Evolutionary conservation across 64 coral and sea anemone species (phyloP).

Genomic region (Pocillopora verrucosa): DNA sequence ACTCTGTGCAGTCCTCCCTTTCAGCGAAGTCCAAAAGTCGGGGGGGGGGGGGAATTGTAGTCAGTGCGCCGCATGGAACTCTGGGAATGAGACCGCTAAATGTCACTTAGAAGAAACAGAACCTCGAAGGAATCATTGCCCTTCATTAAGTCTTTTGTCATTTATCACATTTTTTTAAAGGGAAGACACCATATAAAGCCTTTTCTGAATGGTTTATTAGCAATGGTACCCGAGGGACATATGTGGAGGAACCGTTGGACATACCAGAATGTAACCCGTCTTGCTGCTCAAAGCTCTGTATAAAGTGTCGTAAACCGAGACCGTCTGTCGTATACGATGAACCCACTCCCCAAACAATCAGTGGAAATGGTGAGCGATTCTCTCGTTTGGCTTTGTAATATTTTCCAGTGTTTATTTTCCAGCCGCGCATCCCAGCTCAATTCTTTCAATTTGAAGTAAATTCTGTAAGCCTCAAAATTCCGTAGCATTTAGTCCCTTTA

Average conservation of each 20-base stretch:
- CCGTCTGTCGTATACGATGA: slow-evolving; percentile 3
- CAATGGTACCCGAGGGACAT: slow-evolving; percentile 76
- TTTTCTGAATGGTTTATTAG: slow-evolving; percentile 90
- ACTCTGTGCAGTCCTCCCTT: no score
- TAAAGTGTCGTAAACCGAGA: slow-evolving; percentile 71
- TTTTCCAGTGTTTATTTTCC: not conserved
- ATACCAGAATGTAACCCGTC: slow-evolving; percentile 85
- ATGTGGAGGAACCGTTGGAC: slow-evolving; percentile 77
- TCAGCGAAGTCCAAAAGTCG: no score
- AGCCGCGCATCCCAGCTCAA: no score
- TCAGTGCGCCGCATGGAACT: no score
- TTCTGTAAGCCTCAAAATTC: no score
- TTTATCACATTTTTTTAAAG: slow-evolving; percentile 1
- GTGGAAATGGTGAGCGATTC: not conserved
- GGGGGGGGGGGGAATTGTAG: no score
- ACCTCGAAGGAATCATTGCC: not conserved
- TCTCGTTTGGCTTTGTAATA: not conserved
- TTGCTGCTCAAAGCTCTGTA: slow-evolving; percentile 78
- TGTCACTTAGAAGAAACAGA: no score
- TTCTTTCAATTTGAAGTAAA: no score
- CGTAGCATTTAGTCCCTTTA: no score
- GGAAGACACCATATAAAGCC: slow-evolving; percentile 87
- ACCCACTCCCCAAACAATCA: not conserved
- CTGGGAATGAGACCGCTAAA: no score
- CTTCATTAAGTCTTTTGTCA: not conserved